Evolutionary conservation across 2,113 vertebrate genomes (phyloP), one percentile per base, ranked within the genome.

Genomic region (Motacilla tschutschensis): DNA sequence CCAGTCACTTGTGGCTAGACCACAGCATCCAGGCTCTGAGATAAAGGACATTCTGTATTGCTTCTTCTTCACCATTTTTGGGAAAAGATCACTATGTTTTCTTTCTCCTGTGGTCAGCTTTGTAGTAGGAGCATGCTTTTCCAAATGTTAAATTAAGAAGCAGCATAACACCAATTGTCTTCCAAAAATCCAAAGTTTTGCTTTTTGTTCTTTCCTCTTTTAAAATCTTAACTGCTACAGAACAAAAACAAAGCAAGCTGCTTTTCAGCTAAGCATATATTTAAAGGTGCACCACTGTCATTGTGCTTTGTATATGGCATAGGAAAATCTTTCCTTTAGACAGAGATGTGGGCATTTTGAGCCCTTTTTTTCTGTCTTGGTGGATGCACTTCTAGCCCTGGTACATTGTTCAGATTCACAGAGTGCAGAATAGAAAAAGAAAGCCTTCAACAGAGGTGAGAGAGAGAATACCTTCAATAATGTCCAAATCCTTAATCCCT

Each of bases 11-110:
- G 85, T 65, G 85, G 81, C 69, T 84, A 22, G 41, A 90, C 88
- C 76, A 72, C 73, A 83, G 58, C 75, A 79, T 51, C 36, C 71
- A 84, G 60, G 60, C 36, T 71, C 62, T 1, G 33, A 83, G 93
- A 91, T 87, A 91, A 91, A 83, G 75, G 64, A 87, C 65, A 10
- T 92, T 66, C 11, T 84, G 67, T 80, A 64, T 90, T 43, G n/a
- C 64, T 88, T 59, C 29, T 79, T 26, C 50, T 66, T 88, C 85
- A 71, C 88, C 81, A 65, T 88, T 93, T 90, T 85, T 90, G 85
- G 87, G 55, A 82, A 86, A 84, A 69, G 38, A 64, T 57, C 17
- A 5, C 55, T 51, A 0, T 83, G 67, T 92, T 95, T 93, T 89
- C 33, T 46, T 91, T 80, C 71, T 81, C 31, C 64, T 70, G 63